Evolutionary conservation across 1,140 invertebrate genomes (phyloP).

Genomic region (Oncopodura yosiiana): DNA sequence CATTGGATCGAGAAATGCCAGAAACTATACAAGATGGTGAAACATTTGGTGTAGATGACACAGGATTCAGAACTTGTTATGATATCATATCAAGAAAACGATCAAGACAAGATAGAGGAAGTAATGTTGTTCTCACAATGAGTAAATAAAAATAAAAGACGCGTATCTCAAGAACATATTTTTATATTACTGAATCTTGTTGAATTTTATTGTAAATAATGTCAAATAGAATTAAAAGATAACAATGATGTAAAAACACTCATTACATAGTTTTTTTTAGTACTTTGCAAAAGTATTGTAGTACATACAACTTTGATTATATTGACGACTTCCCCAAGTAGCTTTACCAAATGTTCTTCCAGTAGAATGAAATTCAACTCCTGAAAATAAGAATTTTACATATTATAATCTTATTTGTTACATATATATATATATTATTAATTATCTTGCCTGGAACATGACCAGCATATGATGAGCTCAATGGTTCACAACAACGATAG

Average conservation of each 20-base stretch:
- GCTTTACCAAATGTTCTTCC: constrained; percentile 21
- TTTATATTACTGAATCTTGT: no score
- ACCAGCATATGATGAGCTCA: constrained; percentile 27
- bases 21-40: constrained; percentile 68
- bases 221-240: no score
- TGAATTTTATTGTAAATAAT: no score
- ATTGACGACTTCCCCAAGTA: constrained; percentile 31
- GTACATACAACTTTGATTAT: constrained; percentile 32
- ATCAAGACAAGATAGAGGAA: not conserved
- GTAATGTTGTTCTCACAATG: no score
- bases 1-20: constrained; percentile 66
- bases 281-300: constrained; percentile 28
- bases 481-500: constrained; percentile 30
- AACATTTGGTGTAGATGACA: constrained; percentile 64
- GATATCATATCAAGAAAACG: not conserved
- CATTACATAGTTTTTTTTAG: no score
- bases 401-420: no score
- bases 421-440: no score
- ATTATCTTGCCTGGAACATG: no score
- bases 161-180: no score
- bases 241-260: no score
- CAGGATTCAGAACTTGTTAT: constrained; percentile 35
- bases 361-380: constrained; percentile 31
- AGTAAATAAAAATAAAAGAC: no score
- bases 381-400: no score